Percentiles rank a stretch among this genome's conserved stretches.
Evolutionary conservation across 1,140 invertebrate species (phyloP).

Genomic region (roundworm (Caenorhabditis elegans)): DNA sequence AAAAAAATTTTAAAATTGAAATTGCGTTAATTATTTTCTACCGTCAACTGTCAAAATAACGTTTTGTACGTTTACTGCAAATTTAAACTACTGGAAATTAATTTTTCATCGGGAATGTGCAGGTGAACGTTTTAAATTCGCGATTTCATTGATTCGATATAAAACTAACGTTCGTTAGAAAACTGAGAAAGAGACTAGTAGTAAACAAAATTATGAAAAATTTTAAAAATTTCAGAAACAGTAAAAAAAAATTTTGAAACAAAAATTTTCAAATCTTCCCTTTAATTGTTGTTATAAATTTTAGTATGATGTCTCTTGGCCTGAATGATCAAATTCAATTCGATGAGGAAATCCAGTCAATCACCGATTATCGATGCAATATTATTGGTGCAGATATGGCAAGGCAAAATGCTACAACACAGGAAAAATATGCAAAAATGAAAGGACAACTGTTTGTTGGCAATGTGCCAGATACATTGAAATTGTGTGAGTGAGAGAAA

Average conservation of each 20-base stretch:
- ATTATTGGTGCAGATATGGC: neutral
- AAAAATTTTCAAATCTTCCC: neutral
- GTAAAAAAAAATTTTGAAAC: neutral
- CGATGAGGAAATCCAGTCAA: slow-evolving; percentile 11
- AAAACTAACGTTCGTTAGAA: no score
- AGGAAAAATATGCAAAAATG: neutral
- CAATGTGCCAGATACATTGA: neutral
- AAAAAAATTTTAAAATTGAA: no score
- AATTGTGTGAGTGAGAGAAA: neutral
- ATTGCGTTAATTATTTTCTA: no score
- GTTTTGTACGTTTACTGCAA: no score
- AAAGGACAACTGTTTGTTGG: neutral
- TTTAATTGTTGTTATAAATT: neutral
- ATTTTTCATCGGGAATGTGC: no score
- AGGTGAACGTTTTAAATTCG: no score
- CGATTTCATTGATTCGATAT: no score
- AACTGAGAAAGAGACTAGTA: no score
- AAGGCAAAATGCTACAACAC: neutral
- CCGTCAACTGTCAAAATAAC: no score
- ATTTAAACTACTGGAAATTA: no score
- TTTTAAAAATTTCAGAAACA: no score
- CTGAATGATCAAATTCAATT: slow-evolving; percentile 8
- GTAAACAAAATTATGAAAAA: no score
- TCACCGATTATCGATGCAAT: neutral
- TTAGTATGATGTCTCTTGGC: neutral